Evolutionary conservation across 2,888 invertebrate genomes (phyloP).

Genomic region (Macrophya alboannulata): DNA sequence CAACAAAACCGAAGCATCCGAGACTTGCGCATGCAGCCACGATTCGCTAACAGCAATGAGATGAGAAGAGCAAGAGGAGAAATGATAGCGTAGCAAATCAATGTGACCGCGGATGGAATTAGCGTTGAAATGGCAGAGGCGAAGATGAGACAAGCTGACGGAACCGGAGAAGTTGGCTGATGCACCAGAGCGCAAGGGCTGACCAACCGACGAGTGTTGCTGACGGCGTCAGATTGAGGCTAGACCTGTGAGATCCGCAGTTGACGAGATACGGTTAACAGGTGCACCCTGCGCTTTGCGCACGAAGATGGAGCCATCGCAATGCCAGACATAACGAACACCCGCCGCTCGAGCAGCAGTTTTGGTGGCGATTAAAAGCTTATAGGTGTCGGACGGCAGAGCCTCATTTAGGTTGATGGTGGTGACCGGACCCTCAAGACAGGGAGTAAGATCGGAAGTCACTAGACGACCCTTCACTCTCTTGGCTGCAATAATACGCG

Average conservation of each 20-base stretch:
- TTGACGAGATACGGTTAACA: not conserved
- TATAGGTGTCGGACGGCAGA: not conserved
- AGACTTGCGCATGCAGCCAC: not conserved
- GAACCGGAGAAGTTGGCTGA: not conserved
- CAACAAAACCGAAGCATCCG: not conserved
- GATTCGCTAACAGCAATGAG: not conserved
- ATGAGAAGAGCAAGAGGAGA: not conserved
- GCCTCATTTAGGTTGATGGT: slow-evolving; percentile 20
- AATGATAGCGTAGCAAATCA: not conserved
- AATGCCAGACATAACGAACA: not conserved
- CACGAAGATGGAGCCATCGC: not conserved
- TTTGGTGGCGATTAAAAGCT: slow-evolving; percentile 1
- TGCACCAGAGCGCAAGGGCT: not conserved
- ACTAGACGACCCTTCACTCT: not conserved
- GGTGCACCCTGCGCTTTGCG: not conserved
- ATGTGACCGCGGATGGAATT: slow-evolving; percentile 24
- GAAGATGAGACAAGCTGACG: not conserved
- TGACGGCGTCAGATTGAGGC: not conserved
- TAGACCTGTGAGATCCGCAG: not conserved
- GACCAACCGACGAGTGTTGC: not conserved
- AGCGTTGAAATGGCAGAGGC: not conserved
- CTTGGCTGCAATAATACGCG: not conserved
- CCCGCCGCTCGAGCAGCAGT: not conserved
- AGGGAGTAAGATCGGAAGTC: not conserved
- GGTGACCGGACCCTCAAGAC: not conserved